These are phyloP conservation scores for Drosophila mercatorum DNA, from an alignment of 2,888 invertebrate species.

Conservation along the genomic window DNA sequence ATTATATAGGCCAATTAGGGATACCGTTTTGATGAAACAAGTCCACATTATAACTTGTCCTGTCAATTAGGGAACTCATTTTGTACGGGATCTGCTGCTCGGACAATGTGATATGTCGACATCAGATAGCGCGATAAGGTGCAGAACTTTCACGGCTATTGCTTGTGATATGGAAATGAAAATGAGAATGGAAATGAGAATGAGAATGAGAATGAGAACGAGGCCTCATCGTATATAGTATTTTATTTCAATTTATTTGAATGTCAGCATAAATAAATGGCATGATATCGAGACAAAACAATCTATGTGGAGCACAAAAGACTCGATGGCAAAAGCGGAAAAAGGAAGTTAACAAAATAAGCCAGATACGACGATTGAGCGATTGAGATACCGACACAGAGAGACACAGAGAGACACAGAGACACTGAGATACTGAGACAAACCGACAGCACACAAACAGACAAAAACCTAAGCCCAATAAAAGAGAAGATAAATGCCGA, in stretches of 20 bases:
- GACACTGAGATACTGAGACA: conserved; percentile 36
- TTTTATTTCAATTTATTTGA: conserved; percentile 75
- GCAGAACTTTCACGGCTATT: conserved; percentile 53
- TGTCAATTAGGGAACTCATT: conserved; percentile 46
- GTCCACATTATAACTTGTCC: conserved; percentile 28
- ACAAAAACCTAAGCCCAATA: conserved; percentile 70
- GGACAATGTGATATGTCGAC: conserved; percentile 32
- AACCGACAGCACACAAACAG: conserved; percentile 31
- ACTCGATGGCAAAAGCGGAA: conserved; percentile 62
- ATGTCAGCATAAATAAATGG: conserved; percentile 67
- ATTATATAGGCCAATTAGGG: conserved; percentile 13
- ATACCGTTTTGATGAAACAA: conserved; percentile 3
- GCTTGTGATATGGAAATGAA: conserved; percentile 22
- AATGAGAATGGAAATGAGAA: conserved; percentile 20
- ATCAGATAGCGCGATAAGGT: conserved; percentile 53
- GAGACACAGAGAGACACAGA: conserved; percentile 37
- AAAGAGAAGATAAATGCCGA: conserved; percentile 76
- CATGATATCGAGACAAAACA: conserved; percentile 69
- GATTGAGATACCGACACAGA: conserved; percentile 66
- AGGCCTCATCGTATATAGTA: conserved; percentile 29
- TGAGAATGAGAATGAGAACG: conserved; percentile 23
- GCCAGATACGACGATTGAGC: conserved; percentile 76
- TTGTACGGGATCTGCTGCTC: not conserved
- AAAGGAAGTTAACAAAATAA: conserved; percentile 79
- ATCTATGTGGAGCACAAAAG: conserved; percentile 73